phyloP scores from a whole-genome alignment of 2,113 vertebrate species.

The Lepus americanus region DNA sequence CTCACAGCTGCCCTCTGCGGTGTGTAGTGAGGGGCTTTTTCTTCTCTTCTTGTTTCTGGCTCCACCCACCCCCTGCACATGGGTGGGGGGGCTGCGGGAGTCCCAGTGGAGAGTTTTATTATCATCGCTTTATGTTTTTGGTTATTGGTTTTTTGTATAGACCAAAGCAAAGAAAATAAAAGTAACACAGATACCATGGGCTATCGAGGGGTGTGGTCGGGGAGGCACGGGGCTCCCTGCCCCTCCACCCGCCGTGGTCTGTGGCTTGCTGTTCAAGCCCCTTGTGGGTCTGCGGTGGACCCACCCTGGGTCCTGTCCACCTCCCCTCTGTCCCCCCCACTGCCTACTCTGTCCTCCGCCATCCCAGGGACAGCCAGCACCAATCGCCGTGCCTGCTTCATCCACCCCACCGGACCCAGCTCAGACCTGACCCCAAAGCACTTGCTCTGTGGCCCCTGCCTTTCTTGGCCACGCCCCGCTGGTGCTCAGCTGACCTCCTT shows the following conservation, averaged over 20 bases:
- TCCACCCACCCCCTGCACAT: conserved; percentile 71
- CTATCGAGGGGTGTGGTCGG: background rate
- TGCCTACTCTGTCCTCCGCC: background rate
- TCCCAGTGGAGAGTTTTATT: conserved; percentile 86
- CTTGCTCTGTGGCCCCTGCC: background rate
- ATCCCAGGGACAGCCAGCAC: background rate
- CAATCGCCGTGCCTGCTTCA: background rate
- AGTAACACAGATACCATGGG: conserved; percentile 62
- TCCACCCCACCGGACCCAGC: background rate
- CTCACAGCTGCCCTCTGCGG: conserved; percentile 84
- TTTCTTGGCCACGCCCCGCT: background rate
- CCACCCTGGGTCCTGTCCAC: background rate
- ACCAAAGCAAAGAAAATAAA: conserved; percentile 91
- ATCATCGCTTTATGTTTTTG: conserved; percentile 86
- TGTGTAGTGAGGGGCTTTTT: conserved; percentile 87
- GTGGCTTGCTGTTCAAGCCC: background rate
- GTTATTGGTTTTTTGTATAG: conserved; percentile 90
- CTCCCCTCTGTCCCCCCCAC: too few relatives aligned
- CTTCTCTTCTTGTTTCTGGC: conserved; percentile 65
- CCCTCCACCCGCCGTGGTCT: background rate
- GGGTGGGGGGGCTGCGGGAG: background rate
- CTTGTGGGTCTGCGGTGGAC: background rate
- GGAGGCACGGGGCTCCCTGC: background rate
- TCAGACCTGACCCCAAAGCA: background rate
- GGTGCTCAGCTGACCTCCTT: background rate